Evolutionary conservation across 2,797 vertebrate genomes (phyloP).

Genomic region (Rhinoraja longicauda): DNA sequence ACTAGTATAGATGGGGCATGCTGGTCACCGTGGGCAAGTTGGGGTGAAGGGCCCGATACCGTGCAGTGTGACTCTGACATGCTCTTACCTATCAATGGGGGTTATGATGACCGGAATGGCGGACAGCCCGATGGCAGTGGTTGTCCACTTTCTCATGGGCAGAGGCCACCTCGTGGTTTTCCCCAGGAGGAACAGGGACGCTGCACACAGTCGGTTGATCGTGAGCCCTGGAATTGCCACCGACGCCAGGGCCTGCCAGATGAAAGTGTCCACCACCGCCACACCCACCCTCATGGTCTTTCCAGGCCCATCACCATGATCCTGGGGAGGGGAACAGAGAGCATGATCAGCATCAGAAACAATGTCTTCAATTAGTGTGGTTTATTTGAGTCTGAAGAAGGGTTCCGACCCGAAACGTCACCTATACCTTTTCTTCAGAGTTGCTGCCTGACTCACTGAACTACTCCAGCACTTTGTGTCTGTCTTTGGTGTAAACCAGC

Average conservation of each 20-base stretch:
- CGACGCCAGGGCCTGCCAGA: slow-evolving; percentile 91
- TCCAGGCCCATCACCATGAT: slow-evolving; percentile 54
- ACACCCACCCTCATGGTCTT: slow-evolving; percentile 58
- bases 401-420: too few species aligned
- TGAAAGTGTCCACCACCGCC: slow-evolving; percentile 85
- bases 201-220: slow-evolving; percentile 85
- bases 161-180: slow-evolving; percentile 76
- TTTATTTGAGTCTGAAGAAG: too few species aligned
- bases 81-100: slow-evolving; percentile 84
- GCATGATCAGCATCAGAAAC: not conserved
- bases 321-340: slow-evolving; percentile 20
- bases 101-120: slow-evolving; percentile 88
- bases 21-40: too few species aligned
- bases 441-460: too few species aligned
- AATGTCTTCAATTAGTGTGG: not conserved
- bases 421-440: too few species aligned
- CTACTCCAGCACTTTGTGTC: too few species aligned
- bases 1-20: too few species aligned
- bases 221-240: slow-evolving; percentile 90
- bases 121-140: slow-evolving; percentile 81
- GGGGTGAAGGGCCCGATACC: too few species aligned
- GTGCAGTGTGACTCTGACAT: not conserved
- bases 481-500: too few species aligned
- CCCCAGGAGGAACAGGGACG: slow-evolving; percentile 74
- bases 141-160: slow-evolving; percentile 80